Conservation (phyloP, 1,140 invertebrate genomes). For the Diorhabda carinulata region DNA sequence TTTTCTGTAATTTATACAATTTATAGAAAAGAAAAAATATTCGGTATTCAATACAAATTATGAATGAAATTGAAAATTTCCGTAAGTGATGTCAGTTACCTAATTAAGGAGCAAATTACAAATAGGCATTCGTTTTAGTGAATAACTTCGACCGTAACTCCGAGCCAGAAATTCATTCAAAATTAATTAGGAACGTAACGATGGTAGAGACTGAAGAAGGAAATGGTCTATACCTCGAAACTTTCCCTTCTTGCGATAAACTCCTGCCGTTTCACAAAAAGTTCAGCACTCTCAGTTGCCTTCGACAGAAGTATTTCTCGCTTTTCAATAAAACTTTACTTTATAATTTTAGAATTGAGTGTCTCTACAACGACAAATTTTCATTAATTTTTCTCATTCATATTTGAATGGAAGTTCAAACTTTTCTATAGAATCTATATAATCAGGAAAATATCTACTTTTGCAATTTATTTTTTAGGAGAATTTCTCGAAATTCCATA, state of each 20-base stretch:
- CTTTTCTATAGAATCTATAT: too few species aligned
- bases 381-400: slow-evolving; percentile 3
- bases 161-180: neutral
- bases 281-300: neutral
- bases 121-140: neutral
- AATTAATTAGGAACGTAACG: neutral
- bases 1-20: too few species aligned
- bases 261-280: slow-evolving; percentile 1
- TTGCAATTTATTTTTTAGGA: too few species aligned
- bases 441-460: too few species aligned
- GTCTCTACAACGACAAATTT: slow-evolving; percentile 2
- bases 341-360: neutral
- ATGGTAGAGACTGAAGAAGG: neutral
- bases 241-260: neutral
- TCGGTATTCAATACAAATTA: too few species aligned
- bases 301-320: slow-evolving; percentile 2
- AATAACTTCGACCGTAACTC: neutral
- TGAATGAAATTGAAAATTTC: neutral
- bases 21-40: too few species aligned
- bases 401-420: neutral
- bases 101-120: slow-evolving; percentile 2
- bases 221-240: neutral
- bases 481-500: too few species aligned
- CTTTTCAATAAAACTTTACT: neutral
- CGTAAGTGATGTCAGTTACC: neutral